A percentile compares a stretch with the other conserved stretches of the same genome.
These are phyloP conservation scores for Brachirus orientalis DNA, from an alignment of 2,113 vertebrate species.

Conservation along the genomic window DNA sequence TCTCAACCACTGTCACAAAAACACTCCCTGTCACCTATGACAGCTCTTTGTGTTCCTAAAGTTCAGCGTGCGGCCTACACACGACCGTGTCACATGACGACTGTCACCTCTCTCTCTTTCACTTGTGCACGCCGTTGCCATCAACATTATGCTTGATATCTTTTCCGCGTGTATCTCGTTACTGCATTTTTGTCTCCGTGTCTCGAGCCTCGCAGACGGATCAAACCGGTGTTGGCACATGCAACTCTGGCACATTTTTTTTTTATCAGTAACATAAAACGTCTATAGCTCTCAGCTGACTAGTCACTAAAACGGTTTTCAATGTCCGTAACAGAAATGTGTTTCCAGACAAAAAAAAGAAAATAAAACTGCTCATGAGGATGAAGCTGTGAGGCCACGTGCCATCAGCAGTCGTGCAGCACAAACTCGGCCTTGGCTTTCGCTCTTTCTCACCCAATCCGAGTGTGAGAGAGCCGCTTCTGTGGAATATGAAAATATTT, in stretches of 20 bases:
- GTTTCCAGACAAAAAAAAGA: neutral
- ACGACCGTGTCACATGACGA: neutral
- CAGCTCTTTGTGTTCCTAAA: neutral
- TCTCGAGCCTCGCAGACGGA: neutral
- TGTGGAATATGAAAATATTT: constrained; percentile 44
- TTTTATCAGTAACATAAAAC: neutral
- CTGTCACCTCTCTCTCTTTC: neutral
- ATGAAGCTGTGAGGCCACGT: constrained; percentile 13
- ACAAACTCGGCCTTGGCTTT: constrained; percentile 56
- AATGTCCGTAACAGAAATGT: constrained; percentile 12
- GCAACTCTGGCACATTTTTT: neutral
- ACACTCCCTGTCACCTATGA: neutral
- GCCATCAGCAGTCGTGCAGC: no score
- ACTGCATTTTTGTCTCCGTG: neutral
- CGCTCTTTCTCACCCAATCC: no score
- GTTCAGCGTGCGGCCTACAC: neutral
- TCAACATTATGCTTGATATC: neutral
- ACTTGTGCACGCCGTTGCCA: constrained; percentile 1
- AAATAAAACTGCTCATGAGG: neutral
- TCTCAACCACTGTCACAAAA: neutral
- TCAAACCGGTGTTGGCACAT: neutral
- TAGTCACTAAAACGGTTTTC: constrained; percentile 4
- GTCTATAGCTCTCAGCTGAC: constrained; percentile 1
- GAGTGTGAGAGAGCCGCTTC: constrained; percentile 45
- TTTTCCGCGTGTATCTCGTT: constrained; percentile 13